Evolutionary conservation across 2,113 vertebrate species (phyloP).

Genomic region (human (Homo sapiens)): DNA sequence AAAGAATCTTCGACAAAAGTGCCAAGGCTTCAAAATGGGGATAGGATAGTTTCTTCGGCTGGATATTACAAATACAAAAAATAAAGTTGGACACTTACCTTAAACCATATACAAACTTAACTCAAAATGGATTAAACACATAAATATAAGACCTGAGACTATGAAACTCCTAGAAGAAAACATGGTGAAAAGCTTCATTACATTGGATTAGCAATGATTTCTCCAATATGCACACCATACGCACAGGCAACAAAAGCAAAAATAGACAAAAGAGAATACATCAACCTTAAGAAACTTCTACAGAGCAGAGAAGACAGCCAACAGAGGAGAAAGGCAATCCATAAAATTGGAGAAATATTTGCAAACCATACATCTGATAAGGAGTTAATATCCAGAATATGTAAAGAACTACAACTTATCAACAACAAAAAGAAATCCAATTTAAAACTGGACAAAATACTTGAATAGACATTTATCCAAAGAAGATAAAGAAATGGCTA

Average conservation of each 20-base stretch:
- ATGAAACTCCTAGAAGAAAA: background rate
- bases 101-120: background rate
- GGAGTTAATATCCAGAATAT: background rate
- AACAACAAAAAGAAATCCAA: background rate
- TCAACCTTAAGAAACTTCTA: background rate
- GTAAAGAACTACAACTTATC: background rate
- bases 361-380: background rate
- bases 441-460: background rate
- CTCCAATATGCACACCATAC: background rate
- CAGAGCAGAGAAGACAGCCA: background rate
- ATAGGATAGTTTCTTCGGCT: background rate
- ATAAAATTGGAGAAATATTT: background rate
- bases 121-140: background rate
- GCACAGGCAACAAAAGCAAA: background rate
- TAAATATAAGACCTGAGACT: background rate
- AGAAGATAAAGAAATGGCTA: background rate
- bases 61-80: background rate
- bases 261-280: background rate
- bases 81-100: background rate
- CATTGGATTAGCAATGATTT: background rate
- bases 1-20: background rate
- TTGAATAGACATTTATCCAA: background rate
- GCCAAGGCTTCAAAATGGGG: background rate
- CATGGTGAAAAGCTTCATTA: background rate
- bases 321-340: background rate